A percentile compares a stretch with the other conserved stretches of the same genome.
Evolutionary conservation across 2,888 invertebrate species (phyloP).

Genomic region (Cabera pusaria): DNA sequence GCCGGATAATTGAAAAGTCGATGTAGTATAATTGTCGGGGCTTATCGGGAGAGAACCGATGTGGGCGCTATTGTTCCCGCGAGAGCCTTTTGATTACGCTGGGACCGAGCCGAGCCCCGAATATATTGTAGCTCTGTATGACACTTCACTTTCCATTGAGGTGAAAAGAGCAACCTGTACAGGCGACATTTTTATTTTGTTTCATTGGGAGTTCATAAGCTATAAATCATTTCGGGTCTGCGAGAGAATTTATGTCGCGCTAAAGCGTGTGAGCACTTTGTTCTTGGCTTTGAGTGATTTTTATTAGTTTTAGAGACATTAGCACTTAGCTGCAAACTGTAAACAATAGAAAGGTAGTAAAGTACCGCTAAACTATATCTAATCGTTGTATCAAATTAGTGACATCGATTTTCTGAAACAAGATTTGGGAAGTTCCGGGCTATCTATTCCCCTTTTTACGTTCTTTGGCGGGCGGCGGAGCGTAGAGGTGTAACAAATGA

Average conservation of each 20-base stretch:
- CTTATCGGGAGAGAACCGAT: slow-evolving; percentile 77
- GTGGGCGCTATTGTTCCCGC: slow-evolving; percentile 81
- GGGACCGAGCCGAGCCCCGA: slow-evolving; percentile 64
- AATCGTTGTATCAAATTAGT: too few species aligned
- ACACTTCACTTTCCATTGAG: slow-evolving; percentile 75
- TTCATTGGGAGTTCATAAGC: slow-evolving; percentile 29
- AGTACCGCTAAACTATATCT: too few species aligned
- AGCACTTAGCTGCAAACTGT: slow-evolving; percentile 17
- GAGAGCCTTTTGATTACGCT: slow-evolving; percentile 81
- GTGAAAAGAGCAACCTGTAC: slow-evolving; percentile 64
- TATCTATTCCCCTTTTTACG: slow-evolving; percentile 60
- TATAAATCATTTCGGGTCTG: slow-evolving; percentile 23
- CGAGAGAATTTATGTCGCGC: slow-evolving; percentile 11
- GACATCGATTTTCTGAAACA: too few species aligned
- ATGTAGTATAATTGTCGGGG: slow-evolving; percentile 83
- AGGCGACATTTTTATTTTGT: slow-evolving; percentile 42
- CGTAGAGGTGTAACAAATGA: slow-evolving; percentile 74
- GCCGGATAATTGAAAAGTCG: slow-evolving; percentile 82
- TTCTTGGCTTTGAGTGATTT: slow-evolving; percentile 11
- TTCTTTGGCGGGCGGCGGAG: slow-evolving; percentile 67
- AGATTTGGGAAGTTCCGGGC: slow-evolving; percentile 53
- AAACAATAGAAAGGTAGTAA: too few species aligned
- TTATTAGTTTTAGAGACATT: slow-evolving; percentile 20
- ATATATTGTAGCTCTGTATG: slow-evolving; percentile 79
- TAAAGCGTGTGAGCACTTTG: slow-evolving; percentile 4